phyloP scores from a whole-genome alignment of 2,888 invertebrate species.

The Ganaspis brasiliensis region DNA sequence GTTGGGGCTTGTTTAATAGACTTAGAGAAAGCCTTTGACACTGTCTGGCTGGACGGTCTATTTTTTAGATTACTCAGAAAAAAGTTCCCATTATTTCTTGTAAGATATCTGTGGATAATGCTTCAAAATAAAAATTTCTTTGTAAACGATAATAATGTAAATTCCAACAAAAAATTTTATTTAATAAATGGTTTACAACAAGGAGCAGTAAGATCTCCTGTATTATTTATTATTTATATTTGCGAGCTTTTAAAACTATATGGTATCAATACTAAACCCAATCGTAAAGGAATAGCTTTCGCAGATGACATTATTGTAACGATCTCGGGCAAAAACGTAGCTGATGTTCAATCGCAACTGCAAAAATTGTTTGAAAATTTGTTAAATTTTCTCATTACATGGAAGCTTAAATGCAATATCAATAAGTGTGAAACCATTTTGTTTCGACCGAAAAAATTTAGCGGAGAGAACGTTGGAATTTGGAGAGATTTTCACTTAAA shows the following conservation, averaged over 20 bases:
- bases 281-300: constrained; percentile 30
- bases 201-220: constrained; percentile 52
- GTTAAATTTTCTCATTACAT: background rate
- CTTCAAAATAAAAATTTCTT: constrained; percentile 42
- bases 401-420: constrained; percentile 36
- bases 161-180: background rate
- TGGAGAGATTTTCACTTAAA: constrained; percentile 49
- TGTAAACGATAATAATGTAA: background rate
- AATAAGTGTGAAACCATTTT: constrained; percentile 36
- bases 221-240: constrained; percentile 47
- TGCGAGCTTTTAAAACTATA: constrained; percentile 37
- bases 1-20: constrained; percentile 51
- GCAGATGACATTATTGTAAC: constrained; percentile 44
- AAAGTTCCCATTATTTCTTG: constrained; percentile 42
- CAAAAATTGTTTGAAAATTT: constrained; percentile 14
- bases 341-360: constrained; percentile 9
- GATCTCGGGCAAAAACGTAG: background rate
- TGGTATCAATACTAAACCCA: background rate
- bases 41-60: constrained; percentile 49
- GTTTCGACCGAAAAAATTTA: constrained; percentile 21
- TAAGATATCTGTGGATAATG: constrained; percentile 49
- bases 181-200: constrained; percentile 56
- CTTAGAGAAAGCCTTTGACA: constrained; percentile 38
- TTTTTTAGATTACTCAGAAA: constrained; percentile 47
- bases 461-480: background rate